A percentile compares a stretch with the other conserved stretches of the same genome.
Evolutionary conservation across 2,113 vertebrate genomes (phyloP).

Genomic region (Coracopsis vasa): DNA sequence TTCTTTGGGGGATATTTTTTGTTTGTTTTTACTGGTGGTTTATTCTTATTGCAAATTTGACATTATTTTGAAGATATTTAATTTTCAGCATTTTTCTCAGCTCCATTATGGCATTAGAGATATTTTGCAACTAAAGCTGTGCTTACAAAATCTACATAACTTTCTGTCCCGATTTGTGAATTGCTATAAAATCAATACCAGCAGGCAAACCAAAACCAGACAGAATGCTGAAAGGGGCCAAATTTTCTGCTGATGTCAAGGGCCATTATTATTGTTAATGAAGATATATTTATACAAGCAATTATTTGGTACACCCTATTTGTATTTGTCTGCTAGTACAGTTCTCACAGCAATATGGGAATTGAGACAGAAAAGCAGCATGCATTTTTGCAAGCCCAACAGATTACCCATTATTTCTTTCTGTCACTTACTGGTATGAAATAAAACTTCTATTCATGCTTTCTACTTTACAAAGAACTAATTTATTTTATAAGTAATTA

Average conservation of each 20-base stretch:
- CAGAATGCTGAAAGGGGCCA: not conserved
- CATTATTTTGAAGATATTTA: not conserved
- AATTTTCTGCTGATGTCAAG: not conserved
- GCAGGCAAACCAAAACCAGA: not conserved
- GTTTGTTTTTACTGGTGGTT: not conserved
- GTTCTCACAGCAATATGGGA: not conserved
- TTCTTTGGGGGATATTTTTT: not conserved
- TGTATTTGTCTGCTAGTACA: not conserved
- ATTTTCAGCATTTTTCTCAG: not conserved
- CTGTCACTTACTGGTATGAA: not conserved
- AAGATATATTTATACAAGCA: not conserved
- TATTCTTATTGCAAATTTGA: not conserved
- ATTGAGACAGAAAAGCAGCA: not conserved
- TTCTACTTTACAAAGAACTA: not conserved
- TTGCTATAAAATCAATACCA: not conserved
- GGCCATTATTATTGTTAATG: not conserved
- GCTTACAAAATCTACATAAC: not conserved
- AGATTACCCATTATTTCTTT: not conserved
- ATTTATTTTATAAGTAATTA: conserved; percentile 1
- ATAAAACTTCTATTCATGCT: not conserved
- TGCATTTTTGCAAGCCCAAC: not conserved
- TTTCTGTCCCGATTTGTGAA: not conserved
- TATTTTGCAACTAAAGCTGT: not conserved
- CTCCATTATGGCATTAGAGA: not conserved
- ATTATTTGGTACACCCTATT: not conserved